A percentile compares a stretch with the other conserved stretches of the same genome.
Evolutionary conservation across 2,797 vertebrate species (phyloP).

Genomic region (Mus caroli): DNA sequence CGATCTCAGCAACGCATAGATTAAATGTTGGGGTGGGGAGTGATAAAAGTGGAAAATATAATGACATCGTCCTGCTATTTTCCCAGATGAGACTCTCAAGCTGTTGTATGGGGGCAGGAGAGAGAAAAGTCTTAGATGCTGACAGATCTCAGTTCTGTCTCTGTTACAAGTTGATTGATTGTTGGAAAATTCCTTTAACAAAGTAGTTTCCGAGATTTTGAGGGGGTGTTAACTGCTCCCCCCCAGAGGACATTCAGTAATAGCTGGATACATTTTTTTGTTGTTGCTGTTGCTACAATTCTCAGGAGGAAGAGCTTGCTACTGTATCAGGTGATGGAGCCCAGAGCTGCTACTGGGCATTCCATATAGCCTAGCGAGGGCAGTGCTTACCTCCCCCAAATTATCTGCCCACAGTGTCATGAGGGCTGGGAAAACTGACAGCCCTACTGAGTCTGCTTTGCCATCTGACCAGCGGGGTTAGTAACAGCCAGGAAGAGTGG

Average conservation of each 20-base stretch:
- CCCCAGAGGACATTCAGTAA: neutral
- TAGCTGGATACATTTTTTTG: neutral
- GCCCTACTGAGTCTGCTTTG: neutral
- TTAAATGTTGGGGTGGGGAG: neutral
- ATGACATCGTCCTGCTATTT: neutral
- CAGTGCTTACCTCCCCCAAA: neutral
- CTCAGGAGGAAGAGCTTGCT: neutral
- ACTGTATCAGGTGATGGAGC: neutral
- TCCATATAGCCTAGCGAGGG: neutral
- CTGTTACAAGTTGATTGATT: constrained; percentile 19
- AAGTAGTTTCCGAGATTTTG: neutral
- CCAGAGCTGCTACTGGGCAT: neutral
- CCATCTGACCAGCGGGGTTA: neutral
- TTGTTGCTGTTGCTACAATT: neutral
- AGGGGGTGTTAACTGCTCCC: neutral
- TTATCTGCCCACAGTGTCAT: neutral
- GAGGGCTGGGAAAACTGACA: neutral
- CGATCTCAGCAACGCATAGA: neutral
- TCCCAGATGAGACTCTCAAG: neutral
- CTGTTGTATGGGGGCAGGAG: neutral
- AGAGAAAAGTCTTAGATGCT: constrained; percentile 21
- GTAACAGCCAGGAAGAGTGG: neutral
- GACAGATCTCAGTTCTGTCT: constrained; percentile 40
- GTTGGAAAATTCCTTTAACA: constrained; percentile 17
- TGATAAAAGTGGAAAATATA: neutral